Evolutionary conservation across 2,113 vertebrate genomes (phyloP), one percentile per base, ranked within the genome.

Genomic region (Dunckerocampus dactyliophorus): DNA sequence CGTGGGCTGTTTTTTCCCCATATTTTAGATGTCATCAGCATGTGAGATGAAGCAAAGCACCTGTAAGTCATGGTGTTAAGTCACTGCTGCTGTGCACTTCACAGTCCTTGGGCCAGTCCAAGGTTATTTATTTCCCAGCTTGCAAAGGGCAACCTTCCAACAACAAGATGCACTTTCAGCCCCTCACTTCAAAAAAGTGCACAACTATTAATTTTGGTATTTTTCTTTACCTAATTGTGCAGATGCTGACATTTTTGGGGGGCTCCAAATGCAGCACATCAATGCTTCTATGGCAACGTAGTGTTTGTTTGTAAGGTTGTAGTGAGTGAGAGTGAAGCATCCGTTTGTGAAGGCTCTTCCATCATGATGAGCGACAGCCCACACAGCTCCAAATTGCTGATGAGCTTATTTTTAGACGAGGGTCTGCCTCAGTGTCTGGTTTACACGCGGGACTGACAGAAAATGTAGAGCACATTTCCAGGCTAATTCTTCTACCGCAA

Each of bases 401-500:
- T 85, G 75, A 80, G 77, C 81, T 86, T 85, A 83, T 87, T 85
- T 89, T 89, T 83, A 85, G 78, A 77, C 47, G 50, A 75, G 76
- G 81, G 74, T 62, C 71, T 82, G 82, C 85, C 85, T 81, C 70
- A 67, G 69, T 75, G 74, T 77, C 74, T 75, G 79, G 51, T 48
- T 76, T 82, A 61, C 79, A 71, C 67, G 63, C 54, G 80, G 76
- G 82, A 85, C 76, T 74, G 80, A 72, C 77, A 75, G 81, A 70
- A 74, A 88, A 87, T 77, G 76, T 83, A 62, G 85, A 85, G 76
- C 79, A 81, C 59, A 78, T 82, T 82, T 86, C 85, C 86, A 88
- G 89, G 88, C 89, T 91, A 90, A 90, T 87, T 84, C 83, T 86
- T 88, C 91, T 92, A 82, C 86, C 84, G 90, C 88, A 89, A 85